Evolutionary conservation across 2,113 vertebrate species (phyloP).

Genomic region (Pyrgilauda ruficollis): DNA sequence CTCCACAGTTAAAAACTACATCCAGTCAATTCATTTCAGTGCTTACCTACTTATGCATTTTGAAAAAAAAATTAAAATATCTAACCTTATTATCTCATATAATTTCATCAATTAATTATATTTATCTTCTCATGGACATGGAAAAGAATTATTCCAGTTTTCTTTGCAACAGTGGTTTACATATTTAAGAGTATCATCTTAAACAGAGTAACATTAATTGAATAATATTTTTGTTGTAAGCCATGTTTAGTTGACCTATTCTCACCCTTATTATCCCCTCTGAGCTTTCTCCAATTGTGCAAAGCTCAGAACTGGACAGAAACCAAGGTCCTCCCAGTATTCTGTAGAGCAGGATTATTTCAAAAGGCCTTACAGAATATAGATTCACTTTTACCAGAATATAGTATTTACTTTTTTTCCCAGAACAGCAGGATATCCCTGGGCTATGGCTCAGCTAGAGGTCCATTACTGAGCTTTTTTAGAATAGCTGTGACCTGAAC

Average conservation of each 20-base stretch:
- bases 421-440: background rate
- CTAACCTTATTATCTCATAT: background rate
- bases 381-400: background rate
- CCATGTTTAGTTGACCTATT: background rate
- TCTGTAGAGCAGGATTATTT: background rate
- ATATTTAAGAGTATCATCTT: background rate
- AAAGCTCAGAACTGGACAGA: background rate
- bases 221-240: background rate
- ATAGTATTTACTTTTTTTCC: background rate
- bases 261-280: background rate
- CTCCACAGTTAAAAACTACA: background rate
- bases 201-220: background rate
- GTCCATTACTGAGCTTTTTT: background rate
- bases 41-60: background rate
- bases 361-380: background rate
- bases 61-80: background rate
- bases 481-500: background rate
- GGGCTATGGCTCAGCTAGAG: background rate
- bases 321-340: background rate
- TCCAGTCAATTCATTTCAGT: background rate
- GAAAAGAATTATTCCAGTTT: background rate
- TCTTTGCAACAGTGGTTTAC: background rate
- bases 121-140: background rate
- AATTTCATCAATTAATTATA: background rate
- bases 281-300: background rate